phyloP scores from a whole-genome alignment of 2,888 invertebrate genomes.

The Hypercompe scribonia region DNA sequence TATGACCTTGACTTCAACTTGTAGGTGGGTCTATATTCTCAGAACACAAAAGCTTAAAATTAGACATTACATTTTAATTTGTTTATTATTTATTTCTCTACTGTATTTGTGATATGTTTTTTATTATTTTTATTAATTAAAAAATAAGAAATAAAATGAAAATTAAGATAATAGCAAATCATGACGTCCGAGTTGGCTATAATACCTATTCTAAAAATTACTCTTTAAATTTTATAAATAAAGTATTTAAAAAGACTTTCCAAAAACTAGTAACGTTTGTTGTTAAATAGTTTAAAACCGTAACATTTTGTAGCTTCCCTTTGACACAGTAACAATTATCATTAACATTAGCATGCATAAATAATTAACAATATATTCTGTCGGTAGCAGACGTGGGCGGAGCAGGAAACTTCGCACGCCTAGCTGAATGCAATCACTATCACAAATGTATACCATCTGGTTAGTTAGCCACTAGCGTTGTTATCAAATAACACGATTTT shows the following conservation, averaged over 20 bases:
- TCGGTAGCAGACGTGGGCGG: slow-evolving; percentile 44
- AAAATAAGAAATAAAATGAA: too few species aligned
- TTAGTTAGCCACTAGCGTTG: slow-evolving; percentile 4
- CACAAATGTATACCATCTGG: slow-evolving; percentile 1
- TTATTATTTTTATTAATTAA: too few species aligned
- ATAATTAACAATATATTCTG: slow-evolving; percentile 53
- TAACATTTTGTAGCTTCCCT: slow-evolving; percentile 9
- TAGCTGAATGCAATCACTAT: slow-evolving; percentile 17
- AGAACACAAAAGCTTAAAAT: background rate
- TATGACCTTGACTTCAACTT: background rate
- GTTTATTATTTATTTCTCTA: background rate
- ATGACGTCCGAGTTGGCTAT: too few species aligned
- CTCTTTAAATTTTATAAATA: too few species aligned
- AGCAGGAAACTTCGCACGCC: slow-evolving; percentile 49
- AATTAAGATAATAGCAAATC: too few species aligned
- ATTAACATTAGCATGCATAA: slow-evolving; percentile 52
- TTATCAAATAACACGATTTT: background rate
- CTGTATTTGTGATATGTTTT: background rate
- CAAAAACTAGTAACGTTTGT: background rate
- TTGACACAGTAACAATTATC: slow-evolving; percentile 35
- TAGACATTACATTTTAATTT: background rate
- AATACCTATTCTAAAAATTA: too few species aligned
- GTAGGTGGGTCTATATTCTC: background rate
- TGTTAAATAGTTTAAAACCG: background rate
- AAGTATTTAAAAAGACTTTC: too few species aligned